Percentiles rank a stretch among this genome's conserved stretches.
Evolutionary conservation across 2,797 vertebrate genomes (phyloP).

Genomic region (Glossophaga mutica): DNA sequence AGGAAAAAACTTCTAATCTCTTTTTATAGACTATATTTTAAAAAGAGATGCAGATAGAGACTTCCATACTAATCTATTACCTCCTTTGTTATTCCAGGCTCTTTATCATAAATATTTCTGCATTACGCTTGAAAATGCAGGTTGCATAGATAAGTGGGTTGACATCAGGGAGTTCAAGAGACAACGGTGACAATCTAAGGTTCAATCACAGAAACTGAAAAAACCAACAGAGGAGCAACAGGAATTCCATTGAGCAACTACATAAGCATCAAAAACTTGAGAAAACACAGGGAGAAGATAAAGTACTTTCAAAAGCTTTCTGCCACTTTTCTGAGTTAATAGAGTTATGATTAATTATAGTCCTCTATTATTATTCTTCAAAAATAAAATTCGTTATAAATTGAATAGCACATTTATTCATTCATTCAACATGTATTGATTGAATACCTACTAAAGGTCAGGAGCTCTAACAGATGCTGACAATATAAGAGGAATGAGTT

Average conservation of each 20-base stretch:
- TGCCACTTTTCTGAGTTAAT: neutral
- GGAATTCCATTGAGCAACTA: neutral
- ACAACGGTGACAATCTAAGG: neutral
- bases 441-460: slow-evolving; percentile 41
- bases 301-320: neutral
- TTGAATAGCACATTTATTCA: neutral
- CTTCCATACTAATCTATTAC: neutral
- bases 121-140: neutral
- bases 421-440: slow-evolving; percentile 13
- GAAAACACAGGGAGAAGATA: neutral
- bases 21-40: neutral
- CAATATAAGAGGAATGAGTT: slow-evolving; percentile 2
- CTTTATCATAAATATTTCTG: neutral
- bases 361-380: neutral
- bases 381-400: neutral
- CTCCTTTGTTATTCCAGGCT: neutral
- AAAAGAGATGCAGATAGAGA: neutral
- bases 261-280: neutral
- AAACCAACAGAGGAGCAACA: neutral
- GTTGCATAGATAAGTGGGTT: neutral
- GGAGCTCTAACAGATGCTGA: neutral
- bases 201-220: neutral
- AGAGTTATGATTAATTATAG: neutral
- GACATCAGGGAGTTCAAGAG: neutral
- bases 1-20: neutral